These are phyloP conservation scores for Netelia fuscicornis DNA, from an alignment of 2,888 invertebrate species.

Conservation along the genomic window DNA sequence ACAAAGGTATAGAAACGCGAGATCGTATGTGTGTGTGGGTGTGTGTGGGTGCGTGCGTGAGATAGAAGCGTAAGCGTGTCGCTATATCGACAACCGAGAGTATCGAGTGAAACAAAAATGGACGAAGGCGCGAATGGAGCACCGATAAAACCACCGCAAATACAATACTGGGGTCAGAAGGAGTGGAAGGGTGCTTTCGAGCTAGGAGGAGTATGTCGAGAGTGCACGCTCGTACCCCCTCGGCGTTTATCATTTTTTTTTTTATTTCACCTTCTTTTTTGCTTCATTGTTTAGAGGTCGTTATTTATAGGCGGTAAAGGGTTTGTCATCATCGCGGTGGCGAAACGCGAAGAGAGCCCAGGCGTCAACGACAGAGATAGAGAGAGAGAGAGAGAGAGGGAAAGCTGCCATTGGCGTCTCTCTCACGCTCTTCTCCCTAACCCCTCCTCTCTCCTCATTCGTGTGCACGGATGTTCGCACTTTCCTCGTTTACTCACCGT, in stretches of 20 bases:
- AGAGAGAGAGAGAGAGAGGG: background rate
- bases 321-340: slow-evolving; percentile 53
- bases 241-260: slow-evolving; percentile 53
- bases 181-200: background rate
- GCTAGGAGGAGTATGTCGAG: background rate
- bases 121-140: slow-evolving; percentile 28
- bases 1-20: background rate
- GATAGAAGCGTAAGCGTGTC: background rate
- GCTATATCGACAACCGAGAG: slow-evolving; percentile 15
- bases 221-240: slow-evolving; percentile 25
- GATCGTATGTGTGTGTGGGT: no score
- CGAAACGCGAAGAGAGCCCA: slow-evolving; percentile 23
- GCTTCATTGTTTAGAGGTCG: slow-evolving; percentile 63
- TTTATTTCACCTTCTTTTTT: slow-evolving; percentile 12
- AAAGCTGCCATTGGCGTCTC: slow-evolving; percentile 12
- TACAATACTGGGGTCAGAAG: background rate
- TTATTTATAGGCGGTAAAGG: slow-evolving; percentile 64
- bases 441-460: background rate
- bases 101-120: slow-evolving; percentile 34
- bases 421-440: background rate
- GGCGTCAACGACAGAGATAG: slow-evolving; percentile 9
- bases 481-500: background rate
- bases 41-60: no score
- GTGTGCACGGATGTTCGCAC: slow-evolving; percentile 17
- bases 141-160: slow-evolving; percentile 39